These are phyloP conservation scores for Nothoprocta pentlandii DNA, from an alignment of 2,113 vertebrate genomes.

Conservation along the genomic window DNA sequence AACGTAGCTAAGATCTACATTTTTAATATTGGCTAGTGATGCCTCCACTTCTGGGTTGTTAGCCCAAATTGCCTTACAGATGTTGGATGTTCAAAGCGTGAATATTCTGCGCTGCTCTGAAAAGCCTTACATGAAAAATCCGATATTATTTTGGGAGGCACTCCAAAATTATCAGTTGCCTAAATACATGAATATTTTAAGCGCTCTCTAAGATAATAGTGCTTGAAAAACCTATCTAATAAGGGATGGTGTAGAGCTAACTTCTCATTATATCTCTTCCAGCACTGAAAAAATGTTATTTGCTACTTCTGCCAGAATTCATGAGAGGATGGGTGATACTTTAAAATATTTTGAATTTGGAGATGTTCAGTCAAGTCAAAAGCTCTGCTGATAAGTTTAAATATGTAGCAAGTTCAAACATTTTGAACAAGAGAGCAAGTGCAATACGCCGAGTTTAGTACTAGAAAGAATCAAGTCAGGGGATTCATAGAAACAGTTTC, in stretches of 20 bases:
- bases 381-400: neutral
- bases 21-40: slow-evolving; percentile 33
- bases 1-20: slow-evolving; percentile 31
- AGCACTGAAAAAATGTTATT: slow-evolving; percentile 57
- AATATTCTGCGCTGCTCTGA: slow-evolving; percentile 8
- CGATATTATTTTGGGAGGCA: slow-evolving; percentile 54
- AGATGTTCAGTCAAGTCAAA: slow-evolving; percentile 4
- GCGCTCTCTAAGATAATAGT: slow-evolving; percentile 50
- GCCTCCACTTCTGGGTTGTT: neutral
- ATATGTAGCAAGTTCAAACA: neutral
- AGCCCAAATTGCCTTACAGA: slow-evolving; percentile 56
- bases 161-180: slow-evolving; percentile 56
- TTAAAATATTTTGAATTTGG: slow-evolving; percentile 33
- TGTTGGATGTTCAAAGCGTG: slow-evolving; percentile 3
- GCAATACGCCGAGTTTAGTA: neutral
- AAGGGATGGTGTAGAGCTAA: slow-evolving; percentile 30
- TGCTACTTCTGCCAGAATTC: neutral
- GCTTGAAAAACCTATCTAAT: slow-evolving; percentile 42
- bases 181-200: slow-evolving; percentile 63
- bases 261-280: slow-evolving; percentile 49
- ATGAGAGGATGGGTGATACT: neutral
- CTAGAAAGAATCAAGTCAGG: neutral
- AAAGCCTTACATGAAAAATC: slow-evolving; percentile 45
- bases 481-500: neutral
- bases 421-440: neutral